These are phyloP conservation scores for Struthidea cinerea DNA, from an alignment of 2,113 vertebrate genomes.

Conservation along the genomic window DNA sequence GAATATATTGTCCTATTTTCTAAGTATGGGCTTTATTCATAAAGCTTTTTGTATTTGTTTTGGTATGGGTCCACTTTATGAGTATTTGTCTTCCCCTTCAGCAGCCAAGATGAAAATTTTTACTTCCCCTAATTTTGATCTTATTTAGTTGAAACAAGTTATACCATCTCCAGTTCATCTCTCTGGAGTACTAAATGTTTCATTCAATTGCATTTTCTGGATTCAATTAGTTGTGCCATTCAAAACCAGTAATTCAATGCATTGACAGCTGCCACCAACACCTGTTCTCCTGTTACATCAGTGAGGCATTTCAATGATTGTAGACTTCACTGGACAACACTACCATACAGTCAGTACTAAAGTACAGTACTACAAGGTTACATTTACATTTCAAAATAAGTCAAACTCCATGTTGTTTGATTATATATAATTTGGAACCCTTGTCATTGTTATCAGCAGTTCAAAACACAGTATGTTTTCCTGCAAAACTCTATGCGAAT, in stretches of 20 bases:
- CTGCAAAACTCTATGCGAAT: neutral
- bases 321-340: neutral
- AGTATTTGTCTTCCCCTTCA: neutral
- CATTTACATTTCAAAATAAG: neutral
- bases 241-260: neutral
- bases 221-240: neutral
- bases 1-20: neutral
- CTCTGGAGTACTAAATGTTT: neutral
- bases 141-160: neutral
- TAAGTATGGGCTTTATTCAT: neutral
- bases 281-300: neutral
- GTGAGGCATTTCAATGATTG: neutral
- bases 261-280: neutral
- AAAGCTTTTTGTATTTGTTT: neutral
- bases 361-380: neutral
- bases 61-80: neutral
- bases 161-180: neutral
- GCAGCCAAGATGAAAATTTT: neutral
- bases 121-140: neutral
- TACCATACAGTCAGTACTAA: neutral
- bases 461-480: neutral
- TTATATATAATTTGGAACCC: neutral
- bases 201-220: neutral
- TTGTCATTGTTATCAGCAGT: neutral
- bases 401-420: neutral